These are phyloP conservation scores for Antrozous pallidus DNA, from an alignment of 2,797 vertebrate genomes.

Conservation along the genomic window DNA sequence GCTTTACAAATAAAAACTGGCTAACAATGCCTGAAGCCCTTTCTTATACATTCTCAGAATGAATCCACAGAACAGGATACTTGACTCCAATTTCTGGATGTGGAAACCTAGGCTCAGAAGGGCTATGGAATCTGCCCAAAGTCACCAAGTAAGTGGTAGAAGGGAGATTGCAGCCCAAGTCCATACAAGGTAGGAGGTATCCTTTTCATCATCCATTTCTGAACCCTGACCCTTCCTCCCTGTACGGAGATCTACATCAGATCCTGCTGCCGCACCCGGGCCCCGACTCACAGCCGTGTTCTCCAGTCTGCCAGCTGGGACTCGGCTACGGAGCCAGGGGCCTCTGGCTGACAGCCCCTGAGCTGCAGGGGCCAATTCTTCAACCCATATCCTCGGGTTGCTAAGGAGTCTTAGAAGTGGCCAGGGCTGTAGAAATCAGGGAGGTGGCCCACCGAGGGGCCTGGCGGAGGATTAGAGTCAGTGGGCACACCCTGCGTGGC, in stretches of 20 bases:
- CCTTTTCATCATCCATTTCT: not conserved
- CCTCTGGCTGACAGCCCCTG: not conserved
- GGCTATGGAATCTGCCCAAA: not conserved
- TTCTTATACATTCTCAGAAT: not conserved
- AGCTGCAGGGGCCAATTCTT: not conserved
- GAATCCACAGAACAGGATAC: not conserved
- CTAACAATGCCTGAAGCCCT: not conserved
- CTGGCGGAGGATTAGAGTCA: not conserved
- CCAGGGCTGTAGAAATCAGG: not conserved
- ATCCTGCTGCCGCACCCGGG: not conserved
- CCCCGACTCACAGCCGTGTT: not conserved
- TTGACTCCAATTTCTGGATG: not conserved
- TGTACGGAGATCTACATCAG: not conserved
- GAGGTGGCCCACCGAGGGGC: no score
- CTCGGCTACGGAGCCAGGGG: not conserved
- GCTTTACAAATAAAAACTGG: not conserved
- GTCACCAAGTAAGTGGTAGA: not conserved
- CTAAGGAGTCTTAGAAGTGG: not conserved
- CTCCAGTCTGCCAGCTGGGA: not conserved
- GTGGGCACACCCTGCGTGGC: not conserved
- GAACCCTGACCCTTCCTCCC: not conserved
- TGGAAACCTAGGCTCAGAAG: not conserved
- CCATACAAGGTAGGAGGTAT: not conserved
- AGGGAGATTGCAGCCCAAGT: not conserved
- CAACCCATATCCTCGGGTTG: not conserved